A percentile compares a stretch with the other conserved stretches of the same genome.
Conservation (phyloP, 2,113 vertebrate genomes). For the Phyllostomus hastatus region DNA sequence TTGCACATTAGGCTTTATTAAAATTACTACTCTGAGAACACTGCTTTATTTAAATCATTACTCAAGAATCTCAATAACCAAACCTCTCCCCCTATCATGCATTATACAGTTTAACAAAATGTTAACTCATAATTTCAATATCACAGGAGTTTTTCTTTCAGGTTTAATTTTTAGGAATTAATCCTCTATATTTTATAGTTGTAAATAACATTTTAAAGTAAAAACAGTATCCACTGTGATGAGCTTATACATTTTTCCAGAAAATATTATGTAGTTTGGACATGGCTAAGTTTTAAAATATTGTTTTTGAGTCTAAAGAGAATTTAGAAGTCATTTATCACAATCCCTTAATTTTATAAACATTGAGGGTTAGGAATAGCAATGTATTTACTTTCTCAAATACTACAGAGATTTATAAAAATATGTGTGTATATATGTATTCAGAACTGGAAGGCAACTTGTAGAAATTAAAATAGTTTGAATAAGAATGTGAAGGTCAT, state of each 20-base stretch:
- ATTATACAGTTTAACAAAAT: background rate
- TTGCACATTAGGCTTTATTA: background rate
- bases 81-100: background rate
- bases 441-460: background rate
- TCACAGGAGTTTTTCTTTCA: background rate
- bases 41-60: background rate
- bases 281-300: slow-evolving; percentile 7
- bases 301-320: background rate
- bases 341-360: background rate
- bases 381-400: background rate
- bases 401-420: background rate
- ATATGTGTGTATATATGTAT: background rate
- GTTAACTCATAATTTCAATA: background rate
- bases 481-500: background rate
- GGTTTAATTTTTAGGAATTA: background rate
- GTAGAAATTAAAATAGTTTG: background rate
- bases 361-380: background rate
- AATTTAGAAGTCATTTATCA: background rate
- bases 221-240: background rate
- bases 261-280: background rate
- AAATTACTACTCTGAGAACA: background rate
- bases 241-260: background rate
- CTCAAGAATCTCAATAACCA: background rate
- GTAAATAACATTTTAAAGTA: background rate
- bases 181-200: background rate